Evolutionary conservation across 2,797 vertebrate genomes (phyloP), one percentile per base, ranked within the genome.

Genomic region (Pitangus sulphuratus): DNA sequence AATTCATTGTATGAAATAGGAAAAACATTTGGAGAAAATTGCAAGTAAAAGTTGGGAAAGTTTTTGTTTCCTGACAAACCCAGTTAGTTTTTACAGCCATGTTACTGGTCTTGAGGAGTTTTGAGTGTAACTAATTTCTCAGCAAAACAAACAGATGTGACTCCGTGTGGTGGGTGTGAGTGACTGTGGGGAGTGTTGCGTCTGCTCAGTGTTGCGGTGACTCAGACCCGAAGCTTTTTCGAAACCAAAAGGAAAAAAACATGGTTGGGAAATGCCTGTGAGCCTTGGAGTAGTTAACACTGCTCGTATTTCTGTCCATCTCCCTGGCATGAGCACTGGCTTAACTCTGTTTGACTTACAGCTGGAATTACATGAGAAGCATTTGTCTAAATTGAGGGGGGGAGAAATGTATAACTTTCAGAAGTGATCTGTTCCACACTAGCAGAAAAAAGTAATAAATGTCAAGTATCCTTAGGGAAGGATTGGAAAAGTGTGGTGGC

Each of bases 301-400:
- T 17, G 13, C 39, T 12, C 0, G 0, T 7, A 9, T 44, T 39
- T 48, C 48, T 57, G 39, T 50, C 1, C 19, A 6, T 89, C 50
- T 51, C 44, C 50, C 70, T 69, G 50, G 50, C 28, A 9, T 1
- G 30, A 57, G n/a, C 39, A 9, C 47, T 20, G 8, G 19, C 39
- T 35, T 20, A 9, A 9, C 30, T 42, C 35, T n/a, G 33, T 12
- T 42, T 40, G 40, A 57, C 9, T 65, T 72, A 12, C 6, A 58
- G 48, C 65, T 50, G 5, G 53, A 58, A 21, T 35, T 50, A 8
- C 8, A 3, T 15, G 48, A 71, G n/a, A 61, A 62, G 7, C 24
- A 8, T 16, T 2, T 35, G 48, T 76, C 47, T 48, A n/a, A 53
- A 57, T 2, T 24, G 19, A 60, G 19, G 2, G 12, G 11, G 13